Base-by-base conservation (phyloP, 2,113 vertebrate species). In the Lontra canadensis region DNA sequence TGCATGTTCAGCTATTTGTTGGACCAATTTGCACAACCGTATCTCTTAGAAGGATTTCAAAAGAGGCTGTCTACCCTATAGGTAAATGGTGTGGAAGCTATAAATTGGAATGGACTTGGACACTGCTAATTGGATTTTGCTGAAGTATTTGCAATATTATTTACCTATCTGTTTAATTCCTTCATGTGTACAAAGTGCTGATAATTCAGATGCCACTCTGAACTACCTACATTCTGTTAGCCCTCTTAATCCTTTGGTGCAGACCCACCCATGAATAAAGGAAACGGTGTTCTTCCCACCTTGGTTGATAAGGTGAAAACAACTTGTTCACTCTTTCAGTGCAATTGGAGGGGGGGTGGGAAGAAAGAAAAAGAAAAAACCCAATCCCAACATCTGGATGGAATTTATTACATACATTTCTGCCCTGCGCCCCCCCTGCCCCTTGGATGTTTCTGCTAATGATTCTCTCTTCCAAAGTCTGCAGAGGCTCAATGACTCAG, bases 401-500 rank as follows among this genome's bases (percentile, higher is more conserved):
- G 79, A 93, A 97, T 96, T 97, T 84, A 83, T 85, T 65, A 95
- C 95, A 71, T 88, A 97, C 94, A 86, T 98, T 80, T 91, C 88
- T 67, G 36, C 90, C 26, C 20, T 10, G 9, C 55, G 17, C 18
- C 18, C 55, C 55, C 17, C 52, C 12, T 14, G 65, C 78, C 42
- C 96, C 78, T 85, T 92, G 69, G 89, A 74, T n/a, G 44, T 52
- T 87, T 89, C 49, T 1, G 74, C 29, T 95, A 81, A 78, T 55
- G 31, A 92, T 29, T 95, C 47, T 69, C 59, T 94, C 59, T 95
- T 92, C 67, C 57, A 83, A 85, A 82, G 63, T 88, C 87, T 88
- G 86, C 92, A 76, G 94, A 97, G 88, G 57, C 80, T 94, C 49
- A 88, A 59, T 55, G 83, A 85, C 44, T 88, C 78, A 94, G 63